Conservation (phyloP, 2,797 vertebrate genomes). For the Pseudomugil gertrudae region DNA sequence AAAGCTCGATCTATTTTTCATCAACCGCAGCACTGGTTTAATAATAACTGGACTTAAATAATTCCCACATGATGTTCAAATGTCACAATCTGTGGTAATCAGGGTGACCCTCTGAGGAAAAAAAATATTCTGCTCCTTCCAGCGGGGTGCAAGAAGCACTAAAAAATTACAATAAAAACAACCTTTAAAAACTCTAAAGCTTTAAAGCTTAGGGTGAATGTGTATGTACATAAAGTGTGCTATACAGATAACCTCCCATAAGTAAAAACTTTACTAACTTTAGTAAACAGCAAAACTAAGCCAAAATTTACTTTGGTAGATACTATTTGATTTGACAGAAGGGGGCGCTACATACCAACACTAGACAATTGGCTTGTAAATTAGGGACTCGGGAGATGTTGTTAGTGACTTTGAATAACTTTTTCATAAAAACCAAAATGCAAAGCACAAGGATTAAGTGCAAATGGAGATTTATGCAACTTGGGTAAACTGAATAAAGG, state of each 20-base stretch:
- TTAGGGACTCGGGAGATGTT: constrained; percentile 1
- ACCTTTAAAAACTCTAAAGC: too few relatives aligned
- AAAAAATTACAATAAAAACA: too few relatives aligned
- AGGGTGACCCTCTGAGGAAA: too few relatives aligned
- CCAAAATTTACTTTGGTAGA: neutral
- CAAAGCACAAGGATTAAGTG: neutral
- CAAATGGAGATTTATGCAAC: constrained; percentile 31
- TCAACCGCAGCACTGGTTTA: constrained; percentile 27
- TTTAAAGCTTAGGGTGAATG: too few relatives aligned
- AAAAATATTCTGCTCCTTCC: too few relatives aligned
- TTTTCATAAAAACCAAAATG: constrained; percentile 23
- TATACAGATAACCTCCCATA: too few relatives aligned
- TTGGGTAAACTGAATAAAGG: neutral
- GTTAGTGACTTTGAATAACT: constrained; percentile 3
- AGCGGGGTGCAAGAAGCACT: too few relatives aligned
- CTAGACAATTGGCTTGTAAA: constrained; percentile 5
- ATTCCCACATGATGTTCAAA: constrained; percentile 38
- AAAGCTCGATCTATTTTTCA: constrained; percentile 68
- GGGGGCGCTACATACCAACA: constrained; percentile 65
- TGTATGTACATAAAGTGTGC: too few relatives aligned
- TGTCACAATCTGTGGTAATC: constrained; percentile 28
- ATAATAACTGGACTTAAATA: constrained; percentile 36
- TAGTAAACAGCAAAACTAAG: too few relatives aligned
- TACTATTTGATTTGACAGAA: constrained; percentile 48
- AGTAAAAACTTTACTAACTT: too few relatives aligned